Conservation (phyloP, 2,797 vertebrate genomes). For the Zenarchopterus dispar region DNA sequence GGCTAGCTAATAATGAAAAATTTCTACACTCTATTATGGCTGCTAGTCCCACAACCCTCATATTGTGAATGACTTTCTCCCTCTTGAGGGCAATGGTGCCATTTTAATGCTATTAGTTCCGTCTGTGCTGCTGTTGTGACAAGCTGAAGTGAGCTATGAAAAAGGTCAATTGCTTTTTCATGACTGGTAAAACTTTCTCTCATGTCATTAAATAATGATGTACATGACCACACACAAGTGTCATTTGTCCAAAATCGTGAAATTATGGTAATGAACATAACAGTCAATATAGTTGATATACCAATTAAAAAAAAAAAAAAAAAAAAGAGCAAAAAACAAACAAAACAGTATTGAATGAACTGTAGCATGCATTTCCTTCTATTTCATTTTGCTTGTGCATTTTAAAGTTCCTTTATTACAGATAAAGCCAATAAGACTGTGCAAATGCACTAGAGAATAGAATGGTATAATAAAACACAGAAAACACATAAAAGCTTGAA, state of each 20-base stretch:
- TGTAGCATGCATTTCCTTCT: not conserved
- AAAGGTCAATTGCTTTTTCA: conserved; percentile 24
- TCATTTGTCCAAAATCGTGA: not conserved
- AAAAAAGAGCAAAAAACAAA: no score
- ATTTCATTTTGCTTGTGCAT: not conserved
- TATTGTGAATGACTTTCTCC: no score
- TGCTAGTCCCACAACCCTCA: no score
- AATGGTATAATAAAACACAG: conserved; percentile 5
- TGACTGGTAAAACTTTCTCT: no score
- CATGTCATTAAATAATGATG: no score
- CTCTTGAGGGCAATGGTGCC: no score
- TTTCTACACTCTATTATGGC: no score
- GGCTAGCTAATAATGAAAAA: no score
- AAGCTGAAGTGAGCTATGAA: not conserved
- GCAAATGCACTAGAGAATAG: not conserved
- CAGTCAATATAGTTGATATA: not conserved
- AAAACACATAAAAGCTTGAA: conserved; percentile 6
- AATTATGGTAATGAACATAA: not conserved
- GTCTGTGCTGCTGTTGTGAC: no score
- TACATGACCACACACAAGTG: no score
- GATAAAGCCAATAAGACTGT: not conserved
- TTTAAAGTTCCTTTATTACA: conserved; percentile 4
- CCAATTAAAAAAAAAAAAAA: not conserved
- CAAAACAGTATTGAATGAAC: not conserved
- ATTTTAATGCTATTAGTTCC: no score